A percentile compares a stretch with the other conserved stretches of the same genome.
Evolutionary conservation across 2,888 invertebrate genomes (phyloP).

Genomic region (Melinaea marsaeus): DNA sequence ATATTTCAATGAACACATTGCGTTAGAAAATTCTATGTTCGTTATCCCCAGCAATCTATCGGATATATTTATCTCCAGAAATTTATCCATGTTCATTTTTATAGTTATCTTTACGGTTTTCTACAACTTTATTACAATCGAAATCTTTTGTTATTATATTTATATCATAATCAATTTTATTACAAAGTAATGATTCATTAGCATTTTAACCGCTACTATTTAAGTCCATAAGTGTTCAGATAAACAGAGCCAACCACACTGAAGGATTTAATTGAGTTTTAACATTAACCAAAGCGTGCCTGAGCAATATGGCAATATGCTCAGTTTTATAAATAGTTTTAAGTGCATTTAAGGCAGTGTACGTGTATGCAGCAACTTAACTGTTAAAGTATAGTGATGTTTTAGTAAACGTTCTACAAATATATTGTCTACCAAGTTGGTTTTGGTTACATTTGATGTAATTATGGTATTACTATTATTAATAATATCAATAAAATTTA

Average conservation of each 20-base stretch:
- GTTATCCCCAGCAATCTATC: constrained; percentile 26
- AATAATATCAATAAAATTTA: no score
- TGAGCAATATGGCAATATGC: constrained; percentile 34
- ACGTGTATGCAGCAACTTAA: not conserved
- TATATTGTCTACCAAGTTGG: not conserved
- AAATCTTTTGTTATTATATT: constrained; percentile 6
- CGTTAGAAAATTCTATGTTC: constrained; percentile 22
- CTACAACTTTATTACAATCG: no score
- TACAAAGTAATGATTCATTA: constrained; percentile 47
- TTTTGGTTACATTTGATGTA: not conserved
- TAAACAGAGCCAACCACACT: constrained; percentile 48
- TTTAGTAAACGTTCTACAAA: not conserved
- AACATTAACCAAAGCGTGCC: constrained; percentile 46
- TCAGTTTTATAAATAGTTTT: constrained; percentile 30
- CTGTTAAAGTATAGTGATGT: not conserved
- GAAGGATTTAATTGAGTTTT: constrained; percentile 44
- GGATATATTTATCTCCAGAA: constrained; percentile 11
- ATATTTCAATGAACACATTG: constrained; percentile 24
- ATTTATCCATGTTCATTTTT: not conserved
- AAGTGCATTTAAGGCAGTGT: constrained; percentile 21
- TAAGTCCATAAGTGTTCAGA: constrained; percentile 59
- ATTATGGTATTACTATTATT: no score
- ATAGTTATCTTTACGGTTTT: no score
- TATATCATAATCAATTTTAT: constrained; percentile 23
- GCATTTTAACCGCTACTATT: constrained; percentile 57